Percentiles rank a stretch among this genome's conserved stretches.
Conservation (phyloP, 2,797 vertebrate species). For the Premnoplex brunnescens region DNA sequence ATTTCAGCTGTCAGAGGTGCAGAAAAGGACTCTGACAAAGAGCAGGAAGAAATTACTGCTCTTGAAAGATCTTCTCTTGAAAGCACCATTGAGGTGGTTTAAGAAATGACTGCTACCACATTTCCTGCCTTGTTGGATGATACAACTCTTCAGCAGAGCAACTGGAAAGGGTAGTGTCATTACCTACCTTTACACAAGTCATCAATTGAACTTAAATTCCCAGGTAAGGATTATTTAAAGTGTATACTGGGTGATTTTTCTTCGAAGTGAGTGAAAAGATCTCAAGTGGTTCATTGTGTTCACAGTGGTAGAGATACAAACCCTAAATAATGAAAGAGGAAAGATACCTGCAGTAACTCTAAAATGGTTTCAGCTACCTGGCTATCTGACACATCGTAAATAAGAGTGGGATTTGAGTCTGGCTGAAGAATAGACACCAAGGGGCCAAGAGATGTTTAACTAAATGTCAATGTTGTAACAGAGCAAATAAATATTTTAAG, state of each 20-base stretch:
- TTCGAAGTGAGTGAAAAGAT: background rate
- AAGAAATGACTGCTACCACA: background rate
- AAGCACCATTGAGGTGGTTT: background rate
- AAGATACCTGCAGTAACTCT: background rate
- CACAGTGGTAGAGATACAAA: background rate
- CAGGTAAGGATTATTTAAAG: background rate
- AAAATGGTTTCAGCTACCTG: background rate
- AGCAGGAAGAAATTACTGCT: background rate
- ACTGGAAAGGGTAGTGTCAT: background rate
- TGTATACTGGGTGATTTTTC: background rate
- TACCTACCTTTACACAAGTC: background rate
- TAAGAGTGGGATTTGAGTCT: background rate
- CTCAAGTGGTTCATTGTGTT: background rate
- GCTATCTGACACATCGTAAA: background rate
- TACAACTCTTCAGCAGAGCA: background rate
- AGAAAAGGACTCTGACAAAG: background rate
- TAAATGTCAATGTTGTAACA: background rate
- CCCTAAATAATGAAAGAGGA: background rate
- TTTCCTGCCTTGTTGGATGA: background rate
- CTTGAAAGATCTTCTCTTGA: background rate
- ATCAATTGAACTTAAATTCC: background rate
- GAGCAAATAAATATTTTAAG: background rate
- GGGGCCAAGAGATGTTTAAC: background rate
- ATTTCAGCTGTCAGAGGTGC: background rate
- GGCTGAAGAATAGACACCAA: background rate